Percentiles rank a stretch among this genome's conserved stretches.
phyloP scores from a whole-genome alignment of 1,140 invertebrate species.

The Anastrepha ludens region DNA sequence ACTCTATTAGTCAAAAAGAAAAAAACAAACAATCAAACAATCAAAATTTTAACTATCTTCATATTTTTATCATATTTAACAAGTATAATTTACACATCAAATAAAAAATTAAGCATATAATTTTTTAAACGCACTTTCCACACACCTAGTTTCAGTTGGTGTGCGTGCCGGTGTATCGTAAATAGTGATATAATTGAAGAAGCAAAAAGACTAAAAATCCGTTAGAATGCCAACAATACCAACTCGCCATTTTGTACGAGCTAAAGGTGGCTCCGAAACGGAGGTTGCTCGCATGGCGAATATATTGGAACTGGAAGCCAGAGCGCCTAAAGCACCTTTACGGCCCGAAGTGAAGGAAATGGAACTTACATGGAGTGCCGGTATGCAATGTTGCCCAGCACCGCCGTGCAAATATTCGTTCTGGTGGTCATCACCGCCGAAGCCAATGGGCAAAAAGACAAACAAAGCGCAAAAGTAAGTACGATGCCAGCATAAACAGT shows the following conservation, averaged over 20 bases:
- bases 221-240: constrained; percentile 68
- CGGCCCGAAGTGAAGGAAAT: constrained; percentile 67
- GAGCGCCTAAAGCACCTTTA: background rate
- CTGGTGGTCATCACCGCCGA: constrained; percentile 72
- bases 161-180: background rate
- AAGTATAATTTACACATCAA: background rate
- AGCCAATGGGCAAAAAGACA: constrained; percentile 60
- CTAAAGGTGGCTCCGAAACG: constrained; percentile 50
- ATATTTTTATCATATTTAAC: background rate
- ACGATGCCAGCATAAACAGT: background rate
- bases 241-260: constrained; percentile 62
- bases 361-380: constrained; percentile 65
- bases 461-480: constrained; percentile 57
- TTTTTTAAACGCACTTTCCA: background rate
- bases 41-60: background rate
- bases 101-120: background rate
- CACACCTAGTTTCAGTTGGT: background rate
- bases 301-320: constrained; percentile 31
- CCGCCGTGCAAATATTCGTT: constrained; percentile 70
- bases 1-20: background rate
- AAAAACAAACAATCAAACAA: background rate
- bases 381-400: constrained; percentile 67
- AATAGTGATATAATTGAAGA: background rate
- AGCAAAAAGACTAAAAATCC: background rate
- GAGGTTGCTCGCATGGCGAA: background rate